These are phyloP conservation scores for Aphaenogaster ashmeadi DNA, from an alignment of 1,140 invertebrate genomes.

Conservation along the genomic window DNA sequence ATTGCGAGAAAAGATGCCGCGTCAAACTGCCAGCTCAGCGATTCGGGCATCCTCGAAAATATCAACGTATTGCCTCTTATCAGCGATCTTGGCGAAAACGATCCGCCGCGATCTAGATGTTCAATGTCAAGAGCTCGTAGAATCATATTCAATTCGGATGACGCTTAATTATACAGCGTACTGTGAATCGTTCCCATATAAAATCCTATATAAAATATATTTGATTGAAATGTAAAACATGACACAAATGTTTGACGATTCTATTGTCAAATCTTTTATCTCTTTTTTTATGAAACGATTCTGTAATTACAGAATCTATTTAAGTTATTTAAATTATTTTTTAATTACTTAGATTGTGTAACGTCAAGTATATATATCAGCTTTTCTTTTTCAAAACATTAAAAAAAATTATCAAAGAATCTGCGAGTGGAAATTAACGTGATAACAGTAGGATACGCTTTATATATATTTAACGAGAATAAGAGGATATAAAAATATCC, in stretches of 20 bases:
- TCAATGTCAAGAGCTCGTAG: neutral
- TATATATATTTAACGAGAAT: neutral
- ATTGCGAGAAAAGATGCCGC: slow-evolving; percentile 63
- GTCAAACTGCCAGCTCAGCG: slow-evolving; percentile 76
- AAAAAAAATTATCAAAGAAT: neutral
- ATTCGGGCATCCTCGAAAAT: slow-evolving; percentile 68
- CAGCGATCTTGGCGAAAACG: slow-evolving; percentile 34
- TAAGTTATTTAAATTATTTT: neutral
- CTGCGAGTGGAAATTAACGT: neutral
- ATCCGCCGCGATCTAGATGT: slow-evolving; percentile 1
- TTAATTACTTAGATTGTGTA: neutral
- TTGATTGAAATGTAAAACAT: neutral
- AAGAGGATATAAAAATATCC: slow-evolving; percentile 13
- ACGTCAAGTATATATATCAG: neutral
- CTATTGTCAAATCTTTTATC: neutral
- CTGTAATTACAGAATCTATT: neutral
- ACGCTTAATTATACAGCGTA: slow-evolving; percentile 5
- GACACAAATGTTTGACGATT: neutral
- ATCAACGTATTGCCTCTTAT: slow-evolving; percentile 63
- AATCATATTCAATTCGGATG: neutral
- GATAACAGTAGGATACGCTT: neutral
- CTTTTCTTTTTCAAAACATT: neutral
- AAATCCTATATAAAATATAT: slow-evolving; percentile 19
- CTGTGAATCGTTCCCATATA: neutral
- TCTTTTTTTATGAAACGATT: slow-evolving; percentile 1